phyloP scores from a whole-genome alignment of 2,113 vertebrate species.

The Mesocricetus auratus region DNA sequence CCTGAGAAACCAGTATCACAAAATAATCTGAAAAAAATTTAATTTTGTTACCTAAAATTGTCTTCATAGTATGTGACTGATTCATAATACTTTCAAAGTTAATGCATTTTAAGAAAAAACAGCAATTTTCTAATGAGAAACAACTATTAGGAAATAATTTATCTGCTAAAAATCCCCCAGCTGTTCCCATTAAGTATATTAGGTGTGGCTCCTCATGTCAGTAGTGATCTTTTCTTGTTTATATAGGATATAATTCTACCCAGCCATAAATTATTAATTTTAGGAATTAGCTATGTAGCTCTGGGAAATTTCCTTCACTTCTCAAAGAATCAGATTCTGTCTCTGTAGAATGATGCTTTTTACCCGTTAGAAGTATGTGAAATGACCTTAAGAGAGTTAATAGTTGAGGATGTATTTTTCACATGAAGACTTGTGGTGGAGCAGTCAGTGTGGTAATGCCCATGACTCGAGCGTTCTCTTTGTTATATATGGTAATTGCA shows the following conservation, averaged over 20 bases:
- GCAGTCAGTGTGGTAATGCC: background rate
- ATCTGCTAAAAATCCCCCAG: conserved; percentile 33
- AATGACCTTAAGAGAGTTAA: background rate
- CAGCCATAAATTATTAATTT: conserved; percentile 49
- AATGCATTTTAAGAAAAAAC: conserved; percentile 46
- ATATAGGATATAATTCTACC: background rate
- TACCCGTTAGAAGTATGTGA: background rate
- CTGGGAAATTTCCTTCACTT: background rate
- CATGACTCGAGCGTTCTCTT: background rate
- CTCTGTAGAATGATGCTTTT: background rate
- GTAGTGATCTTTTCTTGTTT: background rate
- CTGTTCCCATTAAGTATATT: conserved; percentile 22
- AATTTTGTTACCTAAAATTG: conserved; percentile 6
- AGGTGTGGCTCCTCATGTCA: conserved; percentile 23
- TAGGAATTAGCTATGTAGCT: background rate
- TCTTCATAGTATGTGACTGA: background rate
- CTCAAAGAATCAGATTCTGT: background rate
- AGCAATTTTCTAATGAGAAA: conserved; percentile 16
- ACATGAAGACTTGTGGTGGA: background rate
- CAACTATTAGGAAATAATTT: conserved; percentile 35
- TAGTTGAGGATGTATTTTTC: conserved; percentile 10
- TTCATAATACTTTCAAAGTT: conserved; percentile 13
- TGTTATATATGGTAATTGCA: background rate
- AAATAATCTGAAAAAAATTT: background rate
- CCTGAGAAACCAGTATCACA: background rate